Percentiles rank a stretch among this genome's conserved stretches.
These are phyloP conservation scores for Bolinopsis microptera DNA, from an alignment of 37 sponge, comb jelly and placozoan species.

Conservation along the genomic window DNA sequence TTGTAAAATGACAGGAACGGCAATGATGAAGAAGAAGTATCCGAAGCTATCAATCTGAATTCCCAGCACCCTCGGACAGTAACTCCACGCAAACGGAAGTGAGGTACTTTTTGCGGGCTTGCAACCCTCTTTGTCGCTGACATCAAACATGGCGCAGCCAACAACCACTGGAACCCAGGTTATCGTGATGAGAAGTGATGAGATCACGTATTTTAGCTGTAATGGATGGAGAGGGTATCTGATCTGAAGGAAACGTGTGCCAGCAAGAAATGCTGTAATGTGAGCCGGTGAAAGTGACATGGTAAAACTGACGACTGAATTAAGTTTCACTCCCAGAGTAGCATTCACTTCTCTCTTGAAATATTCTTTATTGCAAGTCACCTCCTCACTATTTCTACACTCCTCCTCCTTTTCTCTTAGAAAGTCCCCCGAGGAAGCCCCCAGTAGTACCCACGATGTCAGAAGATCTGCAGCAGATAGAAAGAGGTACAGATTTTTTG, in stretches of 20 bases:
- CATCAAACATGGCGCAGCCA: neutral
- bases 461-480: neutral
- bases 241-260: neutral
- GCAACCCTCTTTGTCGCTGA: neutral
- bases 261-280: neutral
- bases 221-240: neutral
- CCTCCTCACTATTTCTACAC: neutral
- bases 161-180: neutral
- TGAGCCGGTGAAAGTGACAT: neutral
- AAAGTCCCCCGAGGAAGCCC: neutral
- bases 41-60: neutral
- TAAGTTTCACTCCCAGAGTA: neutral
- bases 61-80: neutral
- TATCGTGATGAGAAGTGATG: neutral
- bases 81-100: neutral
- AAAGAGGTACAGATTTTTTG: neutral
- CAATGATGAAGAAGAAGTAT: neutral
- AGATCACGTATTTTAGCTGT: neutral
- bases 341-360: neutral
- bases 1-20: neutral
- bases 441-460: neutral
- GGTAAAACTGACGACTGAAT: neutral
- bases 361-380: neutral
- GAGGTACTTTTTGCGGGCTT: neutral
- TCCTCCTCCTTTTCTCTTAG: neutral